phyloP scores from a whole-genome alignment of 2,113 vertebrate species.

The Forbesichthys agassizii region DNA sequence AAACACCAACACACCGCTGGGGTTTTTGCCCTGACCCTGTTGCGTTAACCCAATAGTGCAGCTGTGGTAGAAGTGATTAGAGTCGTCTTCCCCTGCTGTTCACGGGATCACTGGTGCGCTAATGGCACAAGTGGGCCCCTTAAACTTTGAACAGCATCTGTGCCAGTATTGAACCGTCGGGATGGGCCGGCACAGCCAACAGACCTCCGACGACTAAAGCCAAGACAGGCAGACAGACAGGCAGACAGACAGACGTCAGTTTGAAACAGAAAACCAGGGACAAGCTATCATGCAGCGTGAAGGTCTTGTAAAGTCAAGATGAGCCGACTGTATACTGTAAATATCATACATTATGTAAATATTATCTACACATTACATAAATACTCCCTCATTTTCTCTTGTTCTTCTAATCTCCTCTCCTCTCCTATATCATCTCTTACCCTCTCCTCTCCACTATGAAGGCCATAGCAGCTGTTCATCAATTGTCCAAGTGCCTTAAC shows the following conservation, averaged over 20 bases:
- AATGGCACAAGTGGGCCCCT: slow-evolving; percentile 67
- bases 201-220: slow-evolving; percentile 4
- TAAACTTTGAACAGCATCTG: slow-evolving; percentile 73
- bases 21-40: slow-evolving; percentile 49
- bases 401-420: background rate
- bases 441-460: slow-evolving; percentile 23
- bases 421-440: slow-evolving; percentile 3
- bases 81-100: slow-evolving; percentile 67
- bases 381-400: background rate
- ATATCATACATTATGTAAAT: background rate
- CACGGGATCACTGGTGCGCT: slow-evolving; percentile 52
- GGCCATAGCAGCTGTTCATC: slow-evolving; percentile 75
- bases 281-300: no score
- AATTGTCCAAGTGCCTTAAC: slow-evolving; percentile 66
- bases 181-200: slow-evolving; percentile 34
- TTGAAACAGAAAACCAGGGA: no score
- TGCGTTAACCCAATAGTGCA: slow-evolving; percentile 72
- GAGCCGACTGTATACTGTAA: no score
- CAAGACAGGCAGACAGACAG: background rate
- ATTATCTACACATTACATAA: background rate
- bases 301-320: background rate
- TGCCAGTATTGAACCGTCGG: slow-evolving; percentile 62
- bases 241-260: background rate
- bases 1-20: slow-evolving; percentile 20
- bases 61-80: slow-evolving; percentile 73